Conservation (phyloP, 64 coral and sea anemone genomes). For the Pocillopora verrucosa region DNA sequence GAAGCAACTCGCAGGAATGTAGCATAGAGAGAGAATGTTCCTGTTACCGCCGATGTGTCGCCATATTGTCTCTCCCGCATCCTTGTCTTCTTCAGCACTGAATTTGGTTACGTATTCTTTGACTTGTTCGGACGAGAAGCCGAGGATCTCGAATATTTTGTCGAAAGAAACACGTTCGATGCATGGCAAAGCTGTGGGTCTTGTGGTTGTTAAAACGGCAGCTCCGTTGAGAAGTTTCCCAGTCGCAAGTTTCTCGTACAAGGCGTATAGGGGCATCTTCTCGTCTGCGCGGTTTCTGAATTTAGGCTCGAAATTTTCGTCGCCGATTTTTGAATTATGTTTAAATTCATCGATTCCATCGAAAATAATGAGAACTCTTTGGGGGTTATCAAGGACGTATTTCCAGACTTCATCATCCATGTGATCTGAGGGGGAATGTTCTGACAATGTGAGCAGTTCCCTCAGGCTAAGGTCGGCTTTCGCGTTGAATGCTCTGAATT, state of each 20-base stretch:
- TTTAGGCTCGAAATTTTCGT: no score
- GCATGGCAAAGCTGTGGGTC: conserved; percentile 45
- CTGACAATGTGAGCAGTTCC: conserved; percentile 3
- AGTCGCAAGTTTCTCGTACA: conserved; percentile 4
- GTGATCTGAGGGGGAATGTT: no score
- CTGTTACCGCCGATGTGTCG: conserved; percentile 7
- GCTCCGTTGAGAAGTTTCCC: conserved; percentile 42
- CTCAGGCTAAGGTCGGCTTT: conserved; percentile 23
- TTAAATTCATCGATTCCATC: no score
- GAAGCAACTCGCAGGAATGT: conserved; percentile 64
- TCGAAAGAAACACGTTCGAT: neutral
- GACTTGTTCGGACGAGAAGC: conserved; percentile 61
- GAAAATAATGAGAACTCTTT: no score
- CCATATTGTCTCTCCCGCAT: neutral
- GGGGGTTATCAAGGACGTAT: no score
- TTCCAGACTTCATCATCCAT: no score
- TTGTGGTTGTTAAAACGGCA: conserved; percentile 36
- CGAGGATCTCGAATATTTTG: conserved; percentile 61
- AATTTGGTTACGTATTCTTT: conserved; percentile 58
- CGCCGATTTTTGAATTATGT: no score
- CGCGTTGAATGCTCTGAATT: conserved; percentile 26
- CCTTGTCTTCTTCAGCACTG: conserved; percentile 1
- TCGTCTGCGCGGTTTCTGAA: no score
- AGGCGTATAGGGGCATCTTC: conserved; percentile 3
- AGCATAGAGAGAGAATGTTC: conserved; percentile 62